Percentiles rank a stretch among this genome's conserved stretches.
These are phyloP conservation scores for Dicerorhinus sumatrensis DNA, from an alignment of 2,113 vertebrate genomes.

Conservation along the genomic window DNA sequence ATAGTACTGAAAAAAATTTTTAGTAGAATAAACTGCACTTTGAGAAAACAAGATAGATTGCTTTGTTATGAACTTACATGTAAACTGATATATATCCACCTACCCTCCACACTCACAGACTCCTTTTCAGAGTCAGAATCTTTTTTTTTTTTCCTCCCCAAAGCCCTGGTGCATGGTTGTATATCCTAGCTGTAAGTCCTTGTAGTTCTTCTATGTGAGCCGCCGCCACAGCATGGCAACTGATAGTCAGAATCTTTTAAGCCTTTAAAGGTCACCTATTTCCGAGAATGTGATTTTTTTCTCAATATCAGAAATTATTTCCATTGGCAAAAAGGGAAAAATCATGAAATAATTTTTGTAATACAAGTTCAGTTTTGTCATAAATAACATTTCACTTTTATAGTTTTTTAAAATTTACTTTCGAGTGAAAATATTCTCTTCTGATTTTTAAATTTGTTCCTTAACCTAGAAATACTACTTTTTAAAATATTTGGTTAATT, in stretches of 20 bases:
- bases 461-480: constrained; percentile 19
- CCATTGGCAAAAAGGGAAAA: constrained; percentile 21
- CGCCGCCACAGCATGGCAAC: too few relatives aligned
- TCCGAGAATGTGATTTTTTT: constrained; percentile 44
- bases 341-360: constrained; percentile 3
- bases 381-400: background rate
- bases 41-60: background rate
- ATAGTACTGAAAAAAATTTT: background rate
- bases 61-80: background rate
- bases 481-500: background rate
- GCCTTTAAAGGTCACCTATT: background rate
- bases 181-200: too few relatives aligned
- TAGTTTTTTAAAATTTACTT: background rate
- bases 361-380: background rate
- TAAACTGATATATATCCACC: background rate
- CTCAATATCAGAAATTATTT: constrained; percentile 30
- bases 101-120: background rate
- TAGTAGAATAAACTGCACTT: background rate
- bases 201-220: too few relatives aligned
- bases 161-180: too few relatives aligned
- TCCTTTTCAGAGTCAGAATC: background rate
- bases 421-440: constrained; percentile 14
- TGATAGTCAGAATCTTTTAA: background rate
- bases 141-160: background rate
- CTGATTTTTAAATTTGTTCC: constrained; percentile 29